Base-by-base conservation (phyloP, 2,113 vertebrate genomes). In the Piprites chloris region DNA sequence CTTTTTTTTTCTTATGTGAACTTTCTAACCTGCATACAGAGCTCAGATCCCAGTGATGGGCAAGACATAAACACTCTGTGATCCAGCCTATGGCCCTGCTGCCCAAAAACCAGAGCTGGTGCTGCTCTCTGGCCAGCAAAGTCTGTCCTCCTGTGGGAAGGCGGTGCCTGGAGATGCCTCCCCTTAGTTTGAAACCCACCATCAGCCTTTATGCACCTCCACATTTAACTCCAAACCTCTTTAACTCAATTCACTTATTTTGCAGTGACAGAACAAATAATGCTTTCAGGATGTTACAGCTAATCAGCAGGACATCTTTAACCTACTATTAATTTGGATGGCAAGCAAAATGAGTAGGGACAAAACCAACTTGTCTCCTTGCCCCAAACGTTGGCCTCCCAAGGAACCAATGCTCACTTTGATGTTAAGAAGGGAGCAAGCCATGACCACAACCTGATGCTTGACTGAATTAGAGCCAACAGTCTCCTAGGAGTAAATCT, bases 281-380 rank as follows among this genome's bases (percentile, higher is more conserved):
- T 2, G 11, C 47, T 47, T 46, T 46, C 61, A 65, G 32, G 59
- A 73, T 50, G 27, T 23, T 39, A 44, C 11, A 19, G 56, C 61
- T 89, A 22, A 56, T 44, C 90, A 73, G 69, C 79, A 61, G 74
- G 59, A 78, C 16, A 41, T 74, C 84, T 85, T 94, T 65, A 85
- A 69, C 56, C 22, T 86, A 13, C 53, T 50, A 65, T 28, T 91
- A 69, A 63, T 86, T 91, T 89, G 53, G 27, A 89, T 1, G 0
- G 49, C 21, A 68, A 85, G 50, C 69, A 89, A 85, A 85, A 68
- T 27, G 73, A 85, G 32, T 41, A 83, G 72, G 44, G 50, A 63
- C 30, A 74, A 91, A 86, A 19, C 9, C 35, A 41, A 11, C 66
- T 89, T 58, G 13, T 42, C 16, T 77, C 55, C 59, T 53, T 0